Evolutionary conservation across 2,888 invertebrate genomes (phyloP), one percentile per base, ranked within the genome.

Genomic region (Miltochrista miniata): DNA sequence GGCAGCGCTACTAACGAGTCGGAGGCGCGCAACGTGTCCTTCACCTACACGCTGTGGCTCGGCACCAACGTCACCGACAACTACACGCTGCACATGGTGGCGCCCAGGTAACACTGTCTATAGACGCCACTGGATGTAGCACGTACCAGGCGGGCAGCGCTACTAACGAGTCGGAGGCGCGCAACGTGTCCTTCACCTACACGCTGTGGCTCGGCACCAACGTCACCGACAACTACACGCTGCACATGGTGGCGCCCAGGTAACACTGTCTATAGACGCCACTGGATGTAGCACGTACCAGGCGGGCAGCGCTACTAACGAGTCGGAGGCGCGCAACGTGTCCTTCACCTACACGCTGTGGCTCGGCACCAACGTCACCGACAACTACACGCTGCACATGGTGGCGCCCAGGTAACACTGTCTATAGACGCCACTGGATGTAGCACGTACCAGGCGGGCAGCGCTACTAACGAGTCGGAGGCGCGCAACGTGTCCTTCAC

Each of bases 141-240:
- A n/a, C 90, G 1, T 90, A 90, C 70, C 89, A 88, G 50, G 79
- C 90, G 0, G 93, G 93, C 4, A 87, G 87, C 64, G 87, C 93
- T 59, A 84, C 77, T 74, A 92, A 92, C 71, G 94, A 94, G 55
- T 93, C 93, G 0, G 94, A 94, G 51, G 93, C 93, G 0, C 87
- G 93, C 44, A 96, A 96, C 79, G 95, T 96, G 0, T 95, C 95
- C 15, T 95, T 96, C 71, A 95, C 95, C 0, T 97, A 97, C 86
- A 96, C 97, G 0, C 92, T 97, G 30, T 97, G 97, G 97, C 95
- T 97, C 30, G 97, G 97, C 56, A 96, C 96, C 58, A 96, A 97
- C 79, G 95, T 96, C 47, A 96, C 96, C 39, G 96, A 96, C 75
- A 96, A 95, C 76, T 95, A 95, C 78, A 96, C 96, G 11, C 90